phyloP scores from a whole-genome alignment of 35 echinoderm and acorn worm genomes.

The Diadema setosum region DNA sequence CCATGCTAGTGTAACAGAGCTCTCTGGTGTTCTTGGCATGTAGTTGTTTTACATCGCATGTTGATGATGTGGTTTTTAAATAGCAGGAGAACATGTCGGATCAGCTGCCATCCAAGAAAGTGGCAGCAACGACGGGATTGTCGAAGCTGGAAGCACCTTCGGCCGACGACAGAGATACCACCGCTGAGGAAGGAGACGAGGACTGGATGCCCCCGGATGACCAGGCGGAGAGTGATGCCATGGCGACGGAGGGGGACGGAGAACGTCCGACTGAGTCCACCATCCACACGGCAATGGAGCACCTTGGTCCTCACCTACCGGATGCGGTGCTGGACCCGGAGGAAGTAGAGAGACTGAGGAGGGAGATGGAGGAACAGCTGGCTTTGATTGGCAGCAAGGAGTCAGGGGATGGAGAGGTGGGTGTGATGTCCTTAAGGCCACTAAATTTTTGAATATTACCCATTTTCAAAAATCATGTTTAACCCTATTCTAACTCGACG shows the following conservation, averaged over 20 bases:
- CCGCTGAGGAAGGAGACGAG: background rate
- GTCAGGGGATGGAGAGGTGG: slow-evolving; percentile 57
- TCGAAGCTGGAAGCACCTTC: background rate
- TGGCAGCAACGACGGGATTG: background rate
- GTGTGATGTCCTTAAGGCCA: no score
- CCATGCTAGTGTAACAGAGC: no score
- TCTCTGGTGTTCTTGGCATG: no score
- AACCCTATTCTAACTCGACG: no score
- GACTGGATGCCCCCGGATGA: background rate
- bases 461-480: no score
- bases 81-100: no score
- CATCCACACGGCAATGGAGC: slow-evolving; percentile 54
- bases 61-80: no score
- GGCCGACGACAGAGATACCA: background rate
- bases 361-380: slow-evolving; percentile 70
- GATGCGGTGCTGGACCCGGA: slow-evolving; percentile 12
- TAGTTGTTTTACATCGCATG: no score
- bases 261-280: background rate
- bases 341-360: slow-evolving; percentile 56
- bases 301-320: background rate
- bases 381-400: slow-evolving; percentile 33
- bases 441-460: no score
- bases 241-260: background rate
- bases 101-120: background rate
- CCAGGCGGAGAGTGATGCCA: background rate